Base-by-base conservation (phyloP, 2,113 vertebrate species). In the Siniperca chuatsi region DNA sequence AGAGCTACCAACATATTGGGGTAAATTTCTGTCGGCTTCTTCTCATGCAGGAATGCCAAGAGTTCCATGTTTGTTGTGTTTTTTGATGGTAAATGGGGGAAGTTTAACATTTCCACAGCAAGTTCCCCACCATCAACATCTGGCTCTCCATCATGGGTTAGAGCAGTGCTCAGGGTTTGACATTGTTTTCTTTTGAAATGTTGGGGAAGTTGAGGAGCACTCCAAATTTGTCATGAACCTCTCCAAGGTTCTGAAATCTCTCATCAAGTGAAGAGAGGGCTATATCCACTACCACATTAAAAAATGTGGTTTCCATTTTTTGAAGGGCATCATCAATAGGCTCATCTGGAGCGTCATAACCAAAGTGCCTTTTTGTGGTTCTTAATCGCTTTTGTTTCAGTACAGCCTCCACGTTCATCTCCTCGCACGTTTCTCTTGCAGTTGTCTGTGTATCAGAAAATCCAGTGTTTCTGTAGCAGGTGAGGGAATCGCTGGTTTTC, bases 371-470 rank as follows among this genome's bases (percentile, higher is more conserved):
- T 10, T 72, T 57, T 23, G 69, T 57, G 1, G 33, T 20, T 37
- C 33, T 64, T 8, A 64, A 25, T 0, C 61, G 1, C 18, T 64
- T 64, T 6, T 72, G 33, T 57, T 55, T 55, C 0, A 72, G 50
- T 0, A 15, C 20, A 33, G 35, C 82, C 13, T 71, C 48, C 40
- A 66, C 25, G 13, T 78, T 78, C 40, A 78, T 78, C 3, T 72
- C 21, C 1, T 73, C 40, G 58, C 60, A 78, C 25, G 57, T 78
- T 10, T 48, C 82, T 4, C 66, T 76, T 6, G 67, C 82, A 13
- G 25, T 8, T 8, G 15, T 25, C 21, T 84, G 57, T 8, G 60
- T 68, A 58, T 35, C 25, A 46, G 58, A 9, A 78, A 78, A 83
- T 20, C 75, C 75, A 48, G 18, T 78, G 2, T 6, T 55, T 50